Conservation (phyloP, 2,113 vertebrate species). For the Tangachromis dhanisi region DNA sequence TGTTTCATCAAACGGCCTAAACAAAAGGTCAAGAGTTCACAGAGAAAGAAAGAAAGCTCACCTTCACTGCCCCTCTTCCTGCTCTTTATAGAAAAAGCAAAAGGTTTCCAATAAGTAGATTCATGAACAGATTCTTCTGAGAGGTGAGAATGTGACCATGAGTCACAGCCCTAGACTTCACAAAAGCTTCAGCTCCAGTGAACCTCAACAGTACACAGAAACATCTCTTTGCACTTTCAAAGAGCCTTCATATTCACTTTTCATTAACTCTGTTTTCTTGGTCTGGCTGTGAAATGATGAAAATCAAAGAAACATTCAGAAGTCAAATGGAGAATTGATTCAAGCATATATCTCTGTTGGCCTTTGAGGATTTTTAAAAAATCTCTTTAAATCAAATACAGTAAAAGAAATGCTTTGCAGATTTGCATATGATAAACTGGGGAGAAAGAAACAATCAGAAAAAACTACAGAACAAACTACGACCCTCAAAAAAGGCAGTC, state of each 20-base stretch:
- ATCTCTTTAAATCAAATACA: background rate
- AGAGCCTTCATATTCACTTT: background rate
- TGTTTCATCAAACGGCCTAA: background rate
- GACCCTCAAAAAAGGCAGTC: background rate
- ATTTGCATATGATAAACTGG: background rate
- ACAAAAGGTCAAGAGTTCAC: background rate
- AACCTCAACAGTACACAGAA: background rate
- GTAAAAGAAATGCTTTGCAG: background rate
- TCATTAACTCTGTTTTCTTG: constrained; percentile 6
- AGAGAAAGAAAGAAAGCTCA: background rate
- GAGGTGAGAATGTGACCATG: background rate
- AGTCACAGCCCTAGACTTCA: background rate
- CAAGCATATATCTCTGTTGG: background rate
- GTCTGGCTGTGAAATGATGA: background rate
- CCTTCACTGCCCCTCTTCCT: background rate
- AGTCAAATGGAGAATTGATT: background rate
- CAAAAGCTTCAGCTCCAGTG: background rate
- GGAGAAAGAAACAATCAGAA: background rate
- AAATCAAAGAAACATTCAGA: background rate
- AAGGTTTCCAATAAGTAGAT: background rate
- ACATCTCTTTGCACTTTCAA: background rate
- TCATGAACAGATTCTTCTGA: background rate
- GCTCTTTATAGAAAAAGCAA: background rate
- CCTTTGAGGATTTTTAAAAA: background rate
- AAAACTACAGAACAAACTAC: background rate